Evolutionary conservation across 2,113 vertebrate species (phyloP), one percentile per base, ranked within the genome.

Genomic region (Bagarius yarrelli): DNA sequence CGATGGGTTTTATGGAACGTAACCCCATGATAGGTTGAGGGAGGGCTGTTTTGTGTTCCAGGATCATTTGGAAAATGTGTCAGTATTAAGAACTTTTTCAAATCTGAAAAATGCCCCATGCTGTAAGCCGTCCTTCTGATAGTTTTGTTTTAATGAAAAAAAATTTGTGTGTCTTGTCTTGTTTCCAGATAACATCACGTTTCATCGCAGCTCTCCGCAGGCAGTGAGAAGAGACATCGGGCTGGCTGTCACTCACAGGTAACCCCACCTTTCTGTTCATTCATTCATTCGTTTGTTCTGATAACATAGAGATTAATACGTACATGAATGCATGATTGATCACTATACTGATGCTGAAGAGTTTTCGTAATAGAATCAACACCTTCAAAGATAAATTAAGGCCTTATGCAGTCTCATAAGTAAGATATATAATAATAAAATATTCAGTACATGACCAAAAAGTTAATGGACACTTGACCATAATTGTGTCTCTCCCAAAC

Each of bases 191-290:
- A 92, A 93, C 55, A 85, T 91, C 92, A 91, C 95, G 73, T 89
- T 94, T 79, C 94, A 94, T 14, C 96, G 96, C 18, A 94, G 91
- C 77, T 99, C 97, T 80, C 98, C 98, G 36, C 97, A 98, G 89
- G 93, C 85, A 88, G 91, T 95, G 93, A 95, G 95, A 90, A 94
- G 97, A 88, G 97, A 99, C 91, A 97, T 99, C 0, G 96, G 97
- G 16, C 89, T 98, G 23, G 92, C 96, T 0, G 96, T 99, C 83
- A 98, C 96, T 16, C 98, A 99, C 94, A 97, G 98, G 97, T 97
- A 86, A 1, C 57, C 25, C 71, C 9, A 23, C 69, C 66, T 36
- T 34, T 52, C 23, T n/a, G 9, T 53, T 66, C n/a, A 15, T 19
- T 73, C 55, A 34, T 53, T 25, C 13, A 23, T 59, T 47, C n/a